Conservation (phyloP, 1,140 invertebrate genomes). For the Melanaphis sacchari region DNA sequence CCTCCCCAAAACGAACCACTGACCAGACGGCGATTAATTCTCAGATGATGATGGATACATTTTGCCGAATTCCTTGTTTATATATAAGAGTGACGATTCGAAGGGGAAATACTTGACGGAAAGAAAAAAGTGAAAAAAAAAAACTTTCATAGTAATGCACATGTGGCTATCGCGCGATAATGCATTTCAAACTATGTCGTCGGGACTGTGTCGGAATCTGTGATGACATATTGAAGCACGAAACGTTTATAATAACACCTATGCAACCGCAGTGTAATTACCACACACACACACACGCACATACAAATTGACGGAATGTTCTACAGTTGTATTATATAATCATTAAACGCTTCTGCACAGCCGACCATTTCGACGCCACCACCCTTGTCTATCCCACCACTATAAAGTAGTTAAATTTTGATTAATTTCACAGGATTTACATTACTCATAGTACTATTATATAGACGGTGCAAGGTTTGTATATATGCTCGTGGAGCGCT, state of each 20-base stretch:
- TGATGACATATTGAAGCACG: not conserved
- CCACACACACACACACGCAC: no score
- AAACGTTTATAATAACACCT: not conserved
- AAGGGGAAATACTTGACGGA: not conserved
- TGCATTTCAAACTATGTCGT: not conserved
- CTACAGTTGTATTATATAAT: not conserved
- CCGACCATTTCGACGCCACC: not conserved
- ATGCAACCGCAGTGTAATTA: not conserved
- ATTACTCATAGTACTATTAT: not conserved
- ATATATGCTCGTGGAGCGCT: not conserved
- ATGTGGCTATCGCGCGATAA: not conserved
- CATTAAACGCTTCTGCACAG: not conserved
- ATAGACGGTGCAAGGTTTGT: not conserved
- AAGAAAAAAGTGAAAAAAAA: not conserved
- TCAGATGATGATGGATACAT: slow-evolving; percentile 43
- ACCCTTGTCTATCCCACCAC: not conserved
- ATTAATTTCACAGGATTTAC: slow-evolving; percentile 19
- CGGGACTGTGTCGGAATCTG: not conserved
- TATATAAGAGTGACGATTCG: not conserved
- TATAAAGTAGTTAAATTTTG: not conserved
- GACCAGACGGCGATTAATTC: slow-evolving; percentile 32
- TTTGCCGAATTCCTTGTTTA: not conserved
- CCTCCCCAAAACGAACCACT: not conserved
- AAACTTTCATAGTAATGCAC: not conserved
- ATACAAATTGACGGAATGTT: not conserved